Conservation (phyloP, 2,113 vertebrate species). For the Salminus brasiliensis region DNA sequence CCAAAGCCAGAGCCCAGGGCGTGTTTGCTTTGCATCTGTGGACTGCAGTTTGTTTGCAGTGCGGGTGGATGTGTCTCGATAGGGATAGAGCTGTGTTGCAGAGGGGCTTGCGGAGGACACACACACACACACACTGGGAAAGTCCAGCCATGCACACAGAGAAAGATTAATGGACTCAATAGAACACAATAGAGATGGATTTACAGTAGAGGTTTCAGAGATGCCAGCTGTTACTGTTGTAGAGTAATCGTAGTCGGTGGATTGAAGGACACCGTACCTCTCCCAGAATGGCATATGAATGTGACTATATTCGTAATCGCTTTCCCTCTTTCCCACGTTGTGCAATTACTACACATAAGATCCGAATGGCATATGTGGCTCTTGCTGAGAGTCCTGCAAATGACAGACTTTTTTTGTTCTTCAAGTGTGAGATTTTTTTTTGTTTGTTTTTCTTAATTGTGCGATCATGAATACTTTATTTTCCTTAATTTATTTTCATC, state of each 20-base stretch:
- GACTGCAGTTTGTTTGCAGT: not conserved
- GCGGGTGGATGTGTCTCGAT: not conserved
- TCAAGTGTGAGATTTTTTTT: conserved; percentile 28
- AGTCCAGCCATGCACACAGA: not conserved
- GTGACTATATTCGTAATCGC: not conserved
- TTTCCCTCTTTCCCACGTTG: conserved; percentile 22
- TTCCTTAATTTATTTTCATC: conserved; percentile 63
- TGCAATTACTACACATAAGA: conserved; percentile 34
- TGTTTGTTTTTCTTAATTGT: conserved; percentile 22
- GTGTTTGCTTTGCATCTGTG: not conserved
- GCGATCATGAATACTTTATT: conserved; percentile 35
- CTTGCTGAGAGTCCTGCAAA: not conserved
- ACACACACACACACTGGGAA: conserved; percentile 12
- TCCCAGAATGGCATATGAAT: conserved; percentile 5
- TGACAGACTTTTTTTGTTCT: conserved; percentile 7
- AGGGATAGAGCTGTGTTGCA: not conserved
- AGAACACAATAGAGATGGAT: too few species aligned
- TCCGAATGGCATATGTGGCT: conserved; percentile 27
- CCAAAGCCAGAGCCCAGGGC: not conserved
- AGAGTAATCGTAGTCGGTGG: not conserved
- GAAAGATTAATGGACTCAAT: not conserved
- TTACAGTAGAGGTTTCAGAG: not conserved
- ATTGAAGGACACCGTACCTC: not conserved
- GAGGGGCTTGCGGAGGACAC: conserved; percentile 14
- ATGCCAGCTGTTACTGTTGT: not conserved